phyloP scores from a whole-genome alignment of 1,140 invertebrate species.

The Araneus ventricosus region DNA sequence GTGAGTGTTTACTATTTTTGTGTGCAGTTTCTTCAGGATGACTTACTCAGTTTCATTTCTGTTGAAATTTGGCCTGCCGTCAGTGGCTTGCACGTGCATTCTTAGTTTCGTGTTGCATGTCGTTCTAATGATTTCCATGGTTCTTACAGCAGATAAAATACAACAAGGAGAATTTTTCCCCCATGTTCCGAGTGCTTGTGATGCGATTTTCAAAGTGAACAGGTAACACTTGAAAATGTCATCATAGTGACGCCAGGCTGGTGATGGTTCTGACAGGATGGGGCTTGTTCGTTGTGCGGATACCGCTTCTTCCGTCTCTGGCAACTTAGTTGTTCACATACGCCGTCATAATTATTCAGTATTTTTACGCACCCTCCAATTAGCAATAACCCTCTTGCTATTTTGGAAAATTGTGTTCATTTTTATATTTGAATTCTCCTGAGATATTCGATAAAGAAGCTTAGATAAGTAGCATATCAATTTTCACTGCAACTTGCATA shows the following conservation, averaged over 20 bases:
- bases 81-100: neutral
- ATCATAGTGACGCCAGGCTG: neutral
- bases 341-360: too few species aligned
- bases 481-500: too few species aligned
- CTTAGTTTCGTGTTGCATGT: neutral
- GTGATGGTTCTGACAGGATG: neutral
- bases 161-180: neutral
- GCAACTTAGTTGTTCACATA: too few species aligned
- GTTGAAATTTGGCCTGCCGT: neutral
- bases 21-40: neutral
- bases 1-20: neutral
- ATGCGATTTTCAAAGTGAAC: neutral
- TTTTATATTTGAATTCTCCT: too few species aligned
- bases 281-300: neutral
- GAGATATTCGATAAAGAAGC: too few species aligned
- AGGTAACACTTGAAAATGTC: neutral
- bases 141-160: neutral
- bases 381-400: too few species aligned
- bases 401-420: too few species aligned
- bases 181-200: neutral
- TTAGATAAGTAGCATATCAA: too few species aligned
- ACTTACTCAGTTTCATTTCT: neutral
- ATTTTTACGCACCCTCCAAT: too few species aligned
- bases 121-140: neutral
- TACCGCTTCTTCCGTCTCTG: neutral